Percentiles rank a stretch among this genome's conserved stretches.
Evolutionary conservation across 1,140 invertebrate species (phyloP).

Genomic region (Caerostris extrusa): DNA sequence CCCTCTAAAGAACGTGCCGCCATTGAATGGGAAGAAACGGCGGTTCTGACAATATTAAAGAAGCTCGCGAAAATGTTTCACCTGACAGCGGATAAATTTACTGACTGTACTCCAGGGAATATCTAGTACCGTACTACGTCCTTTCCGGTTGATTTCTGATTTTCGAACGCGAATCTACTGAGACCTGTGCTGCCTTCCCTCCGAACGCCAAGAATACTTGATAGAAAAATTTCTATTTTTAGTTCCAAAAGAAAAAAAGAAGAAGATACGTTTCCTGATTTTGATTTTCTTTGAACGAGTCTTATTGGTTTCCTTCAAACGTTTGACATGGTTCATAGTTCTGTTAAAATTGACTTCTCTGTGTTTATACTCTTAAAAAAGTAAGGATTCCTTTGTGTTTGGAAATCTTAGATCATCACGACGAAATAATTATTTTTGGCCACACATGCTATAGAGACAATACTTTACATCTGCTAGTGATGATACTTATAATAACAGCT

Average conservation of each 20-base stretch:
- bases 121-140: not conserved
- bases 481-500: too few relatives aligned
- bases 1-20: not conserved
- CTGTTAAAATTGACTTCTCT: not conserved
- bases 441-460: too few relatives aligned
- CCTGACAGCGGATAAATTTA: not conserved
- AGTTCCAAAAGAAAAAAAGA: not conserved
- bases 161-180: not conserved
- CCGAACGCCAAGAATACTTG: not conserved
- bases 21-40: not conserved
- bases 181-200: not conserved
- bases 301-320: not conserved
- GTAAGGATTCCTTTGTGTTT: not conserved
- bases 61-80: not conserved
- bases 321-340: not conserved
- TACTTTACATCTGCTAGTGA: too few relatives aligned
- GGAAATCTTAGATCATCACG: too few relatives aligned
- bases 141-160: not conserved
- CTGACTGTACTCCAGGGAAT: not conserved
- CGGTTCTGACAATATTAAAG: not conserved
- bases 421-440: too few relatives aligned
- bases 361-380: not conserved
- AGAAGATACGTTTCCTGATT: not conserved
- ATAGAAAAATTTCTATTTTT: constrained; percentile 14
- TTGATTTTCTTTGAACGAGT: not conserved